Evolutionary conservation across 2,888 invertebrate species (phyloP).

Genomic region (Tinea trinotella): DNA sequence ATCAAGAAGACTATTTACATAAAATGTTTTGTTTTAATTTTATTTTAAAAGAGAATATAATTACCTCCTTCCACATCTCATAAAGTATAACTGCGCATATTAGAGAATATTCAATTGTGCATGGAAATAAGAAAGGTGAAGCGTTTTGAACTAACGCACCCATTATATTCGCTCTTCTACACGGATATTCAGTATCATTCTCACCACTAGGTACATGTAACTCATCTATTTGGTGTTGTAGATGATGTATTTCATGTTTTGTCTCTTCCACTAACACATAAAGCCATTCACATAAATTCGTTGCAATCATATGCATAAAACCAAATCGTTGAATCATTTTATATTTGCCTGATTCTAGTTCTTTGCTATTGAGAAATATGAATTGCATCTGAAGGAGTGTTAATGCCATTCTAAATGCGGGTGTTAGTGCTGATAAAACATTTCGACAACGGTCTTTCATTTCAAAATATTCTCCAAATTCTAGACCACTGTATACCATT

Average conservation of each 20-base stretch:
- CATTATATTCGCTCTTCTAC: constrained; percentile 78
- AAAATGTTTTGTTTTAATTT: too few relatives aligned
- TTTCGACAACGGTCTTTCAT: constrained; percentile 77
- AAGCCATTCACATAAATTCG: constrained; percentile 94
- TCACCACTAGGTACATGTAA: constrained; percentile 26
- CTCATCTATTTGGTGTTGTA: constrained; percentile 60
- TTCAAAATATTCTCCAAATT: constrained; percentile 84
- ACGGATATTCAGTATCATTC: constrained; percentile 41
- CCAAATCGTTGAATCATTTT: constrained; percentile 87
- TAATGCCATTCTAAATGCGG: constrained; percentile 85
- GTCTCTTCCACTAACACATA: constrained; percentile 91
- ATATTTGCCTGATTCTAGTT: constrained; percentile 73
- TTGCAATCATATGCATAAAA: constrained; percentile 94
- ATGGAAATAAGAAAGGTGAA: constrained; percentile 89
- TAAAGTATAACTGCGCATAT: constrained; percentile 91
- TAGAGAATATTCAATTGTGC: constrained; percentile 90
- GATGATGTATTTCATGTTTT: constrained; percentile 86
- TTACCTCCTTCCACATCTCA: constrained; percentile 92
- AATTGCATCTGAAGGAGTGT: constrained; percentile 94
- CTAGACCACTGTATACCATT: constrained; percentile 80
- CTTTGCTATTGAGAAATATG: constrained; percentile 91
- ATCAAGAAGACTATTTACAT: too few relatives aligned
- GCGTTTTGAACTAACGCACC: constrained; percentile 78
- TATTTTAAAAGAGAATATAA: too few relatives aligned
- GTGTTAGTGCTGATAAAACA: constrained; percentile 81